These are phyloP conservation scores for Tanytarsus gracilentus DNA, from an alignment of 2,888 invertebrate species.

Conservation along the genomic window DNA sequence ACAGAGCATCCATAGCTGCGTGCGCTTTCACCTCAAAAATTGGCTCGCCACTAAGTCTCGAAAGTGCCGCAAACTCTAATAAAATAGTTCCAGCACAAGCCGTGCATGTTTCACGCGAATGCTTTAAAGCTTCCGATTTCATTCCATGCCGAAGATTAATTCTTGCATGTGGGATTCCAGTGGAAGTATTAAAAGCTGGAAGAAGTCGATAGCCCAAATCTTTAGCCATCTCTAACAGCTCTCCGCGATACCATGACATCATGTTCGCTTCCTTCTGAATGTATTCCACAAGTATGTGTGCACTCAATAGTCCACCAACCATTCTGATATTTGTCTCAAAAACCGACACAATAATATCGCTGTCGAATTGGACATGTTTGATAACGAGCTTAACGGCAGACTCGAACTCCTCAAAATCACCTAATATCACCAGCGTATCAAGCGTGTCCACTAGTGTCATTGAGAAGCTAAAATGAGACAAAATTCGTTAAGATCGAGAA, in stretches of 20 bases:
- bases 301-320: conserved; percentile 92
- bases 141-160: conserved; percentile 84
- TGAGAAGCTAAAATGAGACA: conserved; percentile 69
- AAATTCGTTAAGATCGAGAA: too few species aligned
- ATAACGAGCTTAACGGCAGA: conserved; percentile 78
- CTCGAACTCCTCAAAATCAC: conserved; percentile 91
- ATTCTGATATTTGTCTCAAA: conserved; percentile 98
- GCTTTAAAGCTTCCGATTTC: conserved; percentile 61
- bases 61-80: conserved; percentile 92
- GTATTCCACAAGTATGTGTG: conserved; percentile 79
- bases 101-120: conserved; percentile 87
- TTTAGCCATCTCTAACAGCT: conserved; percentile 80
- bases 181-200: conserved; percentile 97
- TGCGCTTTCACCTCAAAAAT: conserved; percentile 92
- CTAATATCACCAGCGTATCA: conserved; percentile 85
- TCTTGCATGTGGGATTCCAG: conserved; percentile 93
- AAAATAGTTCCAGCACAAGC: conserved; percentile 98
- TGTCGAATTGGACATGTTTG: conserved; percentile 81
- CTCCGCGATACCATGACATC: conserved; percentile 77
- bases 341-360: conserved; percentile 90
- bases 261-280: conserved; percentile 65
- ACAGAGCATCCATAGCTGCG: conserved; percentile 91
- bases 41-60: conserved; percentile 82
- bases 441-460: conserved; percentile 89
- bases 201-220: conserved; percentile 85